These are phyloP conservation scores for Onychorhynchus coronatus DNA, from an alignment of 2,113 vertebrate species.

Conservation along the genomic window DNA sequence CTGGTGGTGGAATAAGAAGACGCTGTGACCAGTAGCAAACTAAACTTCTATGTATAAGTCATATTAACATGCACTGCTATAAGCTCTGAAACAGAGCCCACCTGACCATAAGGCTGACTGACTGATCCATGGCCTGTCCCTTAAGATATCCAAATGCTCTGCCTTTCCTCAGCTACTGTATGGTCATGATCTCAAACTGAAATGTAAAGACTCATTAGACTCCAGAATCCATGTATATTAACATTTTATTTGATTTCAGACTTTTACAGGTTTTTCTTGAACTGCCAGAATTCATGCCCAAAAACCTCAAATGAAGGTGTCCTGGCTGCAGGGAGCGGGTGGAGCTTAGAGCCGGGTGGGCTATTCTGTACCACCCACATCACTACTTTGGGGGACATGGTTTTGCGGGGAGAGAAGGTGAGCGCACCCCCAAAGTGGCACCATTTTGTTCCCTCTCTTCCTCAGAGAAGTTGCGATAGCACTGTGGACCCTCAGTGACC, in stretches of 20 bases:
- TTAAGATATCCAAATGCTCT: neutral
- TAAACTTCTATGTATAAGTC: neutral
- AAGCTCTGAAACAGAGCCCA: neutral
- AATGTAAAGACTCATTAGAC: slow-evolving; percentile 40
- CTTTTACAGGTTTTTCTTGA: slow-evolving; percentile 75
- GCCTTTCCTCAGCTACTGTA: neutral
- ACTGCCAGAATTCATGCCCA: slow-evolving; percentile 73
- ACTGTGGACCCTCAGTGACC: neutral
- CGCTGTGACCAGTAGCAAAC: neutral
- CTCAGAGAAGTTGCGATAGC: neutral
- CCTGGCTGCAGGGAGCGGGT: neutral
- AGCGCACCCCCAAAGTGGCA: neutral
- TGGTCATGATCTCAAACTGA: neutral
- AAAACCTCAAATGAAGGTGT: slow-evolving; percentile 51
- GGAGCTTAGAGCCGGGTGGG: neutral
- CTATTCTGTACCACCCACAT: neutral
- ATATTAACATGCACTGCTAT: neutral
- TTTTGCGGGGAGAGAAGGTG: neutral
- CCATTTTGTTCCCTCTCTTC: neutral
- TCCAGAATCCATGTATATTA: slow-evolving; percentile 58
- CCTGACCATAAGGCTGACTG: neutral
- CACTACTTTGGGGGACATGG: neutral
- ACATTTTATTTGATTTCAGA: slow-evolving; percentile 78
- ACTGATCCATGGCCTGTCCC: neutral
- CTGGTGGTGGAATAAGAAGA: neutral